Base-by-base conservation (phyloP, 1,140 invertebrate species). In the Oreohelix idahoensis region DNA sequence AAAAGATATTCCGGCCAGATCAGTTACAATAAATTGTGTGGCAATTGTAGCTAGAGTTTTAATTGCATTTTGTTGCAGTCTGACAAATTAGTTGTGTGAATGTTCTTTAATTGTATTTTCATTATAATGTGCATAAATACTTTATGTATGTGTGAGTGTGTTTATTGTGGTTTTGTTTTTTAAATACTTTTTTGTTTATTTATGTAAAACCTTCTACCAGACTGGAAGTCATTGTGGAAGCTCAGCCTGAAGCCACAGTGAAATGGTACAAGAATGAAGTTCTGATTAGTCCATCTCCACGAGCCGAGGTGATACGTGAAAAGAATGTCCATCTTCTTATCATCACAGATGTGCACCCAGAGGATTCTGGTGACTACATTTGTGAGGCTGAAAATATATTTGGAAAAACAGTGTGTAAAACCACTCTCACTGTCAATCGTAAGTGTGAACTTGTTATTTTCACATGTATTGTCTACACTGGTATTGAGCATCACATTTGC, bases 361-460 rank as follows among this genome's bases (percentile, higher is more conserved):
- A 91, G 77, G 91, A 93, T 86, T 84, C 87, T 73, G 92, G 90
- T 13, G 90, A 92, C 13, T 93, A 93, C 79, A 81, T 90, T 15
- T 89, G 91, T 84, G 88, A 89, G 66, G 89, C 89, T n/a, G 87
- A 89, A 45, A 93, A 93, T 85, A 84, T 91, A 35, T 69, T 89
- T 35, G 92, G 92, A 26, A 90, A 89, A 15, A 85, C 87, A 29
- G 88, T 88, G 26, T 92, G 91, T 76, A 92, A 88, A 83, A 91
- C 92, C 0, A 92, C 90, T 1, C 87, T 93, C 8, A 86, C 88
- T 84, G 89, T 93, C 45, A 90, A 88, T 79, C 88, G 91, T 92
- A 86, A 90, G 91, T 90, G 42, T 8, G 15, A 45, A 45, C 15
- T 5, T 45, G 5, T 45, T 45, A 15, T 45, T 45, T 15, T 45